Base-by-base conservation (phyloP, 2,113 vertebrate genomes). In the Laticauda colubrina region DNA sequence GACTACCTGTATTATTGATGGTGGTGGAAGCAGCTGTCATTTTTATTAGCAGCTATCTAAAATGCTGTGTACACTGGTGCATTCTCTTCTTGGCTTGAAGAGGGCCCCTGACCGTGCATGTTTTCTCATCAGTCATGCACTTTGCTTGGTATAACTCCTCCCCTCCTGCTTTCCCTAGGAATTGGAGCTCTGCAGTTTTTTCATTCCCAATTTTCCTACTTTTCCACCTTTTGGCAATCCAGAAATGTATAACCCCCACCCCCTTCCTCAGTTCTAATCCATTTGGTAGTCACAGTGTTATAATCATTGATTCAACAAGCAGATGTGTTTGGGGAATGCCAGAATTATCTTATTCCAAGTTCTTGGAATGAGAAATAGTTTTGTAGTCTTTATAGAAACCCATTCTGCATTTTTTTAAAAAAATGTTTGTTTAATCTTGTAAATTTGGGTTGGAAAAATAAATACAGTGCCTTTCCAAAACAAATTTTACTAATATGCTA, bases 381-480 rank as follows among this genome's bases (percentile, higher is more conserved):
- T 64, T 29, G 14, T 39, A 39, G 48, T 21, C 90, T 18, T 92
- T 54, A n/a, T 34, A 59, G 21, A n/a, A 54, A 26, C 1, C 21
- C 20, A 87, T 88, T 55, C 59, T 56, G 9, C 14, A 45, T 55
- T 18, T 57, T 57, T 85, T 39, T 20, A 2, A 43, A 39, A 39
- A 45, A 3, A 4, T 23, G 18, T 48, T 86, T 53, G 5, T 55
- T 86, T 59, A 15, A n/a, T 2, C 45, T 85, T 85, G 88, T 86
- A 55, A 29, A 57, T 15, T 8, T 26, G 64, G 21, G 89, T 56
- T 91, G 12, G 57, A 91, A 91, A 14, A 91, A 85, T 48, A 75
- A 55, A 89, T 55, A 57, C 34, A 69, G 93, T 92, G 91, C 93
- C 93, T 94, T 93, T 89, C 39, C 34, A 86, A 91, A 88, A 87